Conservation (phyloP, 1,140 invertebrate species). For the Drosophila fuyamai region DNA sequence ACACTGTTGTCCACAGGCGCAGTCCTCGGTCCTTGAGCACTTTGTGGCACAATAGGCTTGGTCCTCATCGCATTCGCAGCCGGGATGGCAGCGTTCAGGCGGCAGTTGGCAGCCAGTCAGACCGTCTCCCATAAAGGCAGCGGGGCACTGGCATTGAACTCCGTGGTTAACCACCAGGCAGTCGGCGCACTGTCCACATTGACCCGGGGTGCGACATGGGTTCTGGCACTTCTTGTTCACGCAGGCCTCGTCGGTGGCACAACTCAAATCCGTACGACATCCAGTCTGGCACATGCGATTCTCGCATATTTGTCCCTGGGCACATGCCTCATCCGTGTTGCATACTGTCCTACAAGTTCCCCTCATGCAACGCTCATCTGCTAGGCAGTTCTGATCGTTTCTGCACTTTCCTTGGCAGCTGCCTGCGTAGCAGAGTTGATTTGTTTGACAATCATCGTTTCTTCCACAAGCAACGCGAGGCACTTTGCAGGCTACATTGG, state of each 20-base stretch:
- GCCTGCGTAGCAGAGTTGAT: constrained; percentile 90
- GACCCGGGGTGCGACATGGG: constrained; percentile 89
- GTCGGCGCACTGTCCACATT: constrained; percentile 93
- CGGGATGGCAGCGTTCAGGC: constrained; percentile 88
- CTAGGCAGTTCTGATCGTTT: constrained; percentile 92
- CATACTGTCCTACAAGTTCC: constrained; percentile 93
- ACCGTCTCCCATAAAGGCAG: constrained; percentile 92
- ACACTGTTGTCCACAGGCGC: constrained; percentile 89
- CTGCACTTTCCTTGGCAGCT: constrained; percentile 91
- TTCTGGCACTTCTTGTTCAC: constrained; percentile 93
- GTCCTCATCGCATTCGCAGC: constrained; percentile 91
- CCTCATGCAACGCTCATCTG: constrained; percentile 92
- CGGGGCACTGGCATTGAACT: constrained; percentile 93
- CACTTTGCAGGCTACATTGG: constrained; percentile 90
- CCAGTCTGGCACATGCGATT: constrained; percentile 93
- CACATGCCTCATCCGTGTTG: constrained; percentile 93
- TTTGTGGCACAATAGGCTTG: constrained; percentile 89
- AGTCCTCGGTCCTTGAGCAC: constrained; percentile 89
- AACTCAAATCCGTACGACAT: constrained; percentile 93
- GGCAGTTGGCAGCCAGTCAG: constrained; percentile 89
- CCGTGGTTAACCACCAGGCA: constrained; percentile 93
- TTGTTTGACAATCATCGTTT: constrained; percentile 88
- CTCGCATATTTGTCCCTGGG: constrained; percentile 92
- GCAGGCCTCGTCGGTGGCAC: constrained; percentile 90
- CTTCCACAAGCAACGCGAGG: constrained; percentile 87